Conservation (phyloP, 2,888 invertebrate species). For the Buathra laborator region DNA sequence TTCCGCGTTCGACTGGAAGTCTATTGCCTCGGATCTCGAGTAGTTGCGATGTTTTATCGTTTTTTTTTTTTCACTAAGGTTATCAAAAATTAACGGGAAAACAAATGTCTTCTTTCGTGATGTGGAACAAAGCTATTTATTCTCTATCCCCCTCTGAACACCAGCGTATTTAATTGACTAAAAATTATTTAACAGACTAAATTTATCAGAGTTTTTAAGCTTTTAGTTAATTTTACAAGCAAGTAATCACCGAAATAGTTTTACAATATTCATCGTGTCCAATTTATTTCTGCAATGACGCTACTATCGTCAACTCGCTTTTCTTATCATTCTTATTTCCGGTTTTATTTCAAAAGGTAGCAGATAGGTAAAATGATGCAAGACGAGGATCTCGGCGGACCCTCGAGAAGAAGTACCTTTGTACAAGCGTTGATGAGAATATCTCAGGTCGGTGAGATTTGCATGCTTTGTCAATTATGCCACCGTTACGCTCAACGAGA, state of each 20-base stretch:
- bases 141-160: neutral
- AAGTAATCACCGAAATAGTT: too few relatives aligned
- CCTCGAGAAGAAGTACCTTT: slow-evolving; percentile 88
- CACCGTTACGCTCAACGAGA: neutral
- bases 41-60: neutral
- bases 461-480: slow-evolving; percentile 33
- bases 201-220: too few relatives aligned
- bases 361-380: slow-evolving; percentile 87
- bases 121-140: neutral
- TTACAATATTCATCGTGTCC: too few relatives aligned
- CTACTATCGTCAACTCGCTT: too few relatives aligned
- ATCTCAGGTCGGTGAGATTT: slow-evolving; percentile 87
- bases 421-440: slow-evolving; percentile 89
- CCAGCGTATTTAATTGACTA: neutral
- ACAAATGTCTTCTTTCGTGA: neutral
- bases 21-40: too few relatives aligned
- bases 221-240: too few relatives aligned
- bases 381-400: slow-evolving; percentile 89
- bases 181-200: too few relatives aligned
- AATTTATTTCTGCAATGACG: too few relatives aligned
- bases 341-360: slow-evolving; percentile 56
- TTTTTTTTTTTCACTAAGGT: neutral
- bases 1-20: neutral
- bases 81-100: neutral
- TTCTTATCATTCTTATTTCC: neutral